Evolutionary conservation across 2,888 invertebrate species (phyloP).

Genomic region (Sinelater perroti): DNA sequence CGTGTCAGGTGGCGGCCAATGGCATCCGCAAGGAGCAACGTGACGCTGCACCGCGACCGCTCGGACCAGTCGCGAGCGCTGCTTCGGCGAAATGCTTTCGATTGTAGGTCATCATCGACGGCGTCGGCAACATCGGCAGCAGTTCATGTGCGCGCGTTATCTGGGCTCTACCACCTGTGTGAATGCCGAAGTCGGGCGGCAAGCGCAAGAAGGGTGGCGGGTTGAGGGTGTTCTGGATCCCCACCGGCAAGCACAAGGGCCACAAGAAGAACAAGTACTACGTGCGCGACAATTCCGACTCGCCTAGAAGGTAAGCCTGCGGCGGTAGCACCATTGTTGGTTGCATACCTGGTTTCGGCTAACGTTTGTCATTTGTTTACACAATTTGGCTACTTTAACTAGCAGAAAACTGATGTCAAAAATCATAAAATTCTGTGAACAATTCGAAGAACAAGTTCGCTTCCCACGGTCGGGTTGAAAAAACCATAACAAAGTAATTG

Average conservation of each 20-base stretch:
- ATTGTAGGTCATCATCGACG: constrained; percentile 27
- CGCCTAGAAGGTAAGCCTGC: constrained; percentile 21
- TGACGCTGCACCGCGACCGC: constrained; percentile 19
- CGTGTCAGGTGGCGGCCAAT: constrained; percentile 34
- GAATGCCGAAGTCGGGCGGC: constrained; percentile 32
- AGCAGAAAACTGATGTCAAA: neutral
- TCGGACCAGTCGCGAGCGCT: constrained; percentile 22
- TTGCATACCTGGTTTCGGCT: neutral
- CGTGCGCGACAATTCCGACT: constrained; percentile 22
- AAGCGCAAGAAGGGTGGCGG: constrained; percentile 34
- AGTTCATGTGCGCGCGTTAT: constrained; percentile 15
- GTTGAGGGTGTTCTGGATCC: constrained; percentile 39
- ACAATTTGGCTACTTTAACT: neutral
- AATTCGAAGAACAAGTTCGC: no score
- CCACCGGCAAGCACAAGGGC: constrained; percentile 22
- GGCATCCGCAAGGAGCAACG: constrained; percentile 23
- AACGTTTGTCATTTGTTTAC: neutral
- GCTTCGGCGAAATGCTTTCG: constrained; percentile 20
- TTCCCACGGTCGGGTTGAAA: no score
- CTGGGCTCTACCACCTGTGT: constrained; percentile 18
- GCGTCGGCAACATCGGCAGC: constrained; percentile 19
- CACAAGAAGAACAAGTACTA: constrained; percentile 39
- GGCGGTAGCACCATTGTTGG: neutral
- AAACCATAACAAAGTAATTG: no score
- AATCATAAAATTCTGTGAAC: no score